Percentiles rank a stretch among this genome's conserved stretches.
These are phyloP conservation scores for Penaeus vannamei DNA, from an alignment of 1,140 invertebrate genomes.

Conservation along the genomic window DNA sequence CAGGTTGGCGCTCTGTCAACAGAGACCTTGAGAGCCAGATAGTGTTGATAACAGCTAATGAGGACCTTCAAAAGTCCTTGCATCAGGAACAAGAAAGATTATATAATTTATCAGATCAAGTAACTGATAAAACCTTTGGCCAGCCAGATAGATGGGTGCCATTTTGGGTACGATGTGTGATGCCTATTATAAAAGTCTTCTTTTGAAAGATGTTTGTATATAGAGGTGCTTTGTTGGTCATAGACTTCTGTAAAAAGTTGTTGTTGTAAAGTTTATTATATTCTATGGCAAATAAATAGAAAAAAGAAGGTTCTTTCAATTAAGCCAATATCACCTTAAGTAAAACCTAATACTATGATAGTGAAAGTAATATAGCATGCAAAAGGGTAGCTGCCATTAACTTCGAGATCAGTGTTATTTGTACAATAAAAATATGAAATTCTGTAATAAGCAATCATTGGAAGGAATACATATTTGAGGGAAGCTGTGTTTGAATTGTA, in stretches of 20 bases:
- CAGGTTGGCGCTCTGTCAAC: conserved; percentile 83
- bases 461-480: too few species aligned
- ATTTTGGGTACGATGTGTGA: conserved; percentile 73
- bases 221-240: conserved; percentile 2
- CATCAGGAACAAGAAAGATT: conserved; percentile 78
- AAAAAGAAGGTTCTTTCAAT: too few species aligned
- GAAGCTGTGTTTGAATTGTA: too few species aligned
- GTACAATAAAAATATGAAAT: too few species aligned
- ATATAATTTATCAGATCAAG: conserved; percentile 74
- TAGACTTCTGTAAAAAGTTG: neutral
- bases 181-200: conserved; percentile 72
- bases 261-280: neutral
- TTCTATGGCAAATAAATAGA: too few species aligned
- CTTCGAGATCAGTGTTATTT: too few species aligned
- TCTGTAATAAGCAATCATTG: too few species aligned
- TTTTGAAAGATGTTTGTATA: conserved; percentile 69
- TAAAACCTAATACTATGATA: too few species aligned
- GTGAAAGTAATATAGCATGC: neutral
- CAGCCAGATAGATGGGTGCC: conserved; percentile 73
- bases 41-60: conserved; percentile 86
- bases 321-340: too few species aligned
- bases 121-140: conserved; percentile 72
- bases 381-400: neutral
- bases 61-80: conserved; percentile 76
- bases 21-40: conserved; percentile 95